Base-by-base conservation (phyloP, 2,113 vertebrate genomes). In the Ceratotherium simum region DNA sequence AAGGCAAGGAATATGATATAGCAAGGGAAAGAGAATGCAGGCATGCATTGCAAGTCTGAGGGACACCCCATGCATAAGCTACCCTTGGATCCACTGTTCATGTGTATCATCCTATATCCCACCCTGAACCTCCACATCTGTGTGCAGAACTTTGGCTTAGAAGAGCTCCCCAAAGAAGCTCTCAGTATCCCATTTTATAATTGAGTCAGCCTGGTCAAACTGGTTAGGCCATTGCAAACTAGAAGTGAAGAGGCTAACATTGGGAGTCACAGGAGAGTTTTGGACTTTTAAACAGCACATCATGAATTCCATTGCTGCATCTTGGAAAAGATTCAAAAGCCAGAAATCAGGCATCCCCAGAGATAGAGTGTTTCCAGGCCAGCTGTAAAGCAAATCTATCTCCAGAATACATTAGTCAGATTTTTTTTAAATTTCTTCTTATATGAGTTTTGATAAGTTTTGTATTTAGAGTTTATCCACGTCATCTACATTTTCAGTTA, bases 41-140 rank as follows among this genome's bases (percentile, higher is more conserved):
- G 48, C 14, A 29, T 2, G 20, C 27, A 5, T 25, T 42, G 42
- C 29, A 17, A 27, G 1, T 58, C 60, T 39, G 11, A 27, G 20
- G 25, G 8, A 27, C 6, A 75, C 27, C 14, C 1, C 8, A 4
- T 29, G 3, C 9, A 12, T 0, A 3, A 16, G 11, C 1, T 14
- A 6, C 31, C 20, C 29, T 5, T 23, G 29, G 16, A 7, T n/a
- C 33, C 51, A 8, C 10, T 33, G 10, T 62, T 60, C 27, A 3
- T 9, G 2, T 64, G 42, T 0, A 8, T 4, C 64, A 36, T 2
- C 1, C 56, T 23, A 8, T 29, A 36, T 56, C 11, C 56, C 65
- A 39, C 10, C 8, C 17, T 13, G 56, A 80, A 12, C 29, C 42
- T 48, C 11, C 3, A 1, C 12, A 14, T 8, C 29, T 5, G 7